Conservation (phyloP, 2,888 invertebrate species). For the Theodoxus fluviatilis region DNA sequence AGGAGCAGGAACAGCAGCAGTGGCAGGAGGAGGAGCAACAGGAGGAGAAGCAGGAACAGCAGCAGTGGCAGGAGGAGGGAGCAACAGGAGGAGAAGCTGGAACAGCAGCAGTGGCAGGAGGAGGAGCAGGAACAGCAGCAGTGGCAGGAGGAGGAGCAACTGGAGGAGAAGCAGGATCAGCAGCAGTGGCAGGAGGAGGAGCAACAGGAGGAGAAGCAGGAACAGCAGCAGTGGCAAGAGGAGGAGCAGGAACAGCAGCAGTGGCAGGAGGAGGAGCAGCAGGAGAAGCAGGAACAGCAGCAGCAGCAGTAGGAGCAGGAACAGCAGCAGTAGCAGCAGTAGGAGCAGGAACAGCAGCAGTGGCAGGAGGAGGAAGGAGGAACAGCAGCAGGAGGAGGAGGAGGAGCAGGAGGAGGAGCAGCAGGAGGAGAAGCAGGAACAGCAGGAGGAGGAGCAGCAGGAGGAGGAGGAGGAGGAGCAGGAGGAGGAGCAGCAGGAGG, state of each 20-base stretch:
- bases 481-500: conserved; percentile 21
- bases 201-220: not conserved
- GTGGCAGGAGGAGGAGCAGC: not conserved
- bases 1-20: conserved; percentile 12
- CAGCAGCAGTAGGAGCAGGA: conserved; percentile 12
- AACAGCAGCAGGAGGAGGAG: no score
- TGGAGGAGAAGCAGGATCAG: not conserved
- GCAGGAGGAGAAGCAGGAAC: not conserved
- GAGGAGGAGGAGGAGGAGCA: no score
- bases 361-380: not conserved
- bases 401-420: no score
- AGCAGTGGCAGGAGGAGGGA: not conserved
- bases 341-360: conserved; percentile 9
- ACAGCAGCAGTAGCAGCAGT: not conserved
- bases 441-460: not conserved
- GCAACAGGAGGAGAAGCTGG: not conserved
- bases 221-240: not conserved
- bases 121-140: not conserved
- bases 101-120: not conserved
- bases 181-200: conserved; percentile 7
- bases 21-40: not conserved
- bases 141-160: not conserved
- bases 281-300: conserved; percentile 21
- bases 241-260: not conserved
- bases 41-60: not conserved